Evolutionary conservation across 2,888 invertebrate genomes (phyloP), one percentile per base, ranked within the genome.

Genomic region (Coelopa pilipes): DNA sequence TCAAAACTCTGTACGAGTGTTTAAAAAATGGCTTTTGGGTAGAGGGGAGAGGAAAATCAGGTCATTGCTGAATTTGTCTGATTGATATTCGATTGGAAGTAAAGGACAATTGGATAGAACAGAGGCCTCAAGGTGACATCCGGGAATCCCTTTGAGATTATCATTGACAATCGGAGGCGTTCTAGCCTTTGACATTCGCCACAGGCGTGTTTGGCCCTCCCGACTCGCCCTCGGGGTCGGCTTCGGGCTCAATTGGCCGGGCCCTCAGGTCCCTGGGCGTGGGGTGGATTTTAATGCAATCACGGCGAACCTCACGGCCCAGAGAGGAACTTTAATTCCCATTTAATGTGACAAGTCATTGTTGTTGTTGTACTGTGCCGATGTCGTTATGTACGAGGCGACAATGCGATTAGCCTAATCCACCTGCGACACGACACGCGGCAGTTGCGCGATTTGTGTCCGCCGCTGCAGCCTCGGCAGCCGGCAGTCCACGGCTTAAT

Each of bases 401-500:
- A 34, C 34, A 34, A 34, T 57, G 57, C 47, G 55, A 46, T 69
- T 69, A 69, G 57, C 12, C 57, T 69, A 69, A 69, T 69, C 69
- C 55, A 46, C 13, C n/a, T 55, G 45, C 68, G 55, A 45, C 67
- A 68, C 45, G 24, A 68, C 67, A 68, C 34, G 34, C 53, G 34
- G 57, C 24, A 34, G 34, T 34, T 34, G 7, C 34, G 34, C 34
- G 34, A 4, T 34, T 34, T 59, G 57, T 21, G 57, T 24, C 13
- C 57, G 17, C 57, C 24, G 57, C 13, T 24, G 17, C 13, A 21
- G 19, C 57, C 57, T 34, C 19, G 19, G 0, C 57, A 59, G 19
- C 12, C n/a, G 19, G 55, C 55, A n/a, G 55, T 55, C 55, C 19
- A 10, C 19, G 17, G 57, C 17, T 59, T 59, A 59, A 24, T 59